Base-by-base conservation (phyloP, 2,888 invertebrate species). In the Hipparchia semele region DNA sequence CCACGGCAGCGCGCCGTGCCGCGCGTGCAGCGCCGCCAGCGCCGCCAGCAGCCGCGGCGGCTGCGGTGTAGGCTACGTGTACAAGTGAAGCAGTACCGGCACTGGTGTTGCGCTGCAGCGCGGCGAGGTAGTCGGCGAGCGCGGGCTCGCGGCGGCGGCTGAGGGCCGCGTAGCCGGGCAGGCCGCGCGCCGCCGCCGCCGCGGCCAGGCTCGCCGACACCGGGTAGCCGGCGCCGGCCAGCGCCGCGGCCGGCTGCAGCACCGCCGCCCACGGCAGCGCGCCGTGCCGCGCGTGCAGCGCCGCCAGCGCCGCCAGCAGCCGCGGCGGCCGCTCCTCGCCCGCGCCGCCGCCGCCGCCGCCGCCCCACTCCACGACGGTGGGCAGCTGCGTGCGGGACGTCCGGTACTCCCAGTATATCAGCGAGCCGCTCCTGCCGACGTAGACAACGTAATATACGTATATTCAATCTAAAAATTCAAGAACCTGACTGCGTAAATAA, bases 391-490 rank as follows among this genome's bases (percentile, higher is more conserved):
- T 79, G 86, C 89, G 85, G 81, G 82, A 75, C 89, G 94, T 75
- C 9, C 95, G 92, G 85, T 97, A 97, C 86, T 96, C 96, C 90
- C 97, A 96, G 81, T 97, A 94, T 81, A 97, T 84, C 84, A 97
- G 88, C 68, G 96, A 95, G 2, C 97, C 97, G 79, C 96, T 96
- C 77, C 98, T 97, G 61, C 2, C 23, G 23, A 23, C 23, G 23
- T 23, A 23, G 23, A 23, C 1, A 23, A 23, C 23, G 23, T 23
- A 23, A 23, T 23, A 23, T 23, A 23, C 1, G 23, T 23, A 23
- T 23, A 23, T 23, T 23, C 23, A 23, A 23, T 23, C 23, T 23
- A 23, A 23, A 23, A 23, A 23, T 23, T 23, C 23, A 23, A 23
- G 23, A 23, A 23, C 23, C 23, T 23, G 23, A 23, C 23, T 23